Conservation (phyloP, 2,797 vertebrate species). For the Nyctalus aviator region DNA sequence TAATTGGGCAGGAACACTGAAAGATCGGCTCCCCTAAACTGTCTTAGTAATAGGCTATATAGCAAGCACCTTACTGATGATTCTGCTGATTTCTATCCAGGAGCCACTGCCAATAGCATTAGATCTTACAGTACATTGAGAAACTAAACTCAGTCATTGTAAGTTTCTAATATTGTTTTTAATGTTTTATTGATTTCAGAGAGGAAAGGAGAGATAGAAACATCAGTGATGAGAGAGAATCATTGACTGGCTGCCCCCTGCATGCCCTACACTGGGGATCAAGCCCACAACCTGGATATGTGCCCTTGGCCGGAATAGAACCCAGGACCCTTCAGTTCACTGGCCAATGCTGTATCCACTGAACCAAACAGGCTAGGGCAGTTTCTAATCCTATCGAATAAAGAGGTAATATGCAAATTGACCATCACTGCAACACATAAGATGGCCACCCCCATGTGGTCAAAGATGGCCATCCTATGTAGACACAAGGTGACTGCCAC, state of each 20-base stretch:
- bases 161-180: background rate
- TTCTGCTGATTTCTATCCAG: background rate
- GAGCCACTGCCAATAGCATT: background rate
- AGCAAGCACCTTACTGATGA: background rate
- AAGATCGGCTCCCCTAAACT: background rate
- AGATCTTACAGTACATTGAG: background rate
- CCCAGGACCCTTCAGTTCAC: background rate
- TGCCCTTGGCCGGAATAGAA: background rate
- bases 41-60: background rate
- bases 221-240: background rate
- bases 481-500: too few species aligned
- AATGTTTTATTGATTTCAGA: background rate
- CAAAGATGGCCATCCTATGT: too few species aligned
- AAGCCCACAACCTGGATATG: background rate
- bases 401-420: too few species aligned
- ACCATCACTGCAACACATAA: too few species aligned
- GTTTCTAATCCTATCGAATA: background rate
- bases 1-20: background rate
- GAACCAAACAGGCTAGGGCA: background rate
- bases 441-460: too few species aligned
- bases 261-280: background rate
- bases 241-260: background rate
- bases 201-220: background rate
- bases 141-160: background rate
- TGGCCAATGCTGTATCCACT: background rate